Percentiles rank a stretch among this genome's conserved stretches.
Conservation (phyloP, 2,888 invertebrate species). For the Hedychridium roseum region DNA sequence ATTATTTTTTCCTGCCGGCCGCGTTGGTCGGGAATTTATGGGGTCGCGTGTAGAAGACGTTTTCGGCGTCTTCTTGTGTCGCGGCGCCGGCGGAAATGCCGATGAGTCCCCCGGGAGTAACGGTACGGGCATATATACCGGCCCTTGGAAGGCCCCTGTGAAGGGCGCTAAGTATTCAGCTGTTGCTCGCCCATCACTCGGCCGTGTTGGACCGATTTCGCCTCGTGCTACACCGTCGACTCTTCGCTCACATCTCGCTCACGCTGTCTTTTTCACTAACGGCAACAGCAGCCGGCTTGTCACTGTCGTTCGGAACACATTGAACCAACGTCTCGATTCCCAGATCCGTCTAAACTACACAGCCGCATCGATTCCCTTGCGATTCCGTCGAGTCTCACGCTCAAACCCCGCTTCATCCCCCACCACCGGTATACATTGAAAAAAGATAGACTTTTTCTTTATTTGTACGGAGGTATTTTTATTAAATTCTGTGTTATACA, state of each 20-base stretch:
- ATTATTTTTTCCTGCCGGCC: too few relatives aligned
- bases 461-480: too few relatives aligned
- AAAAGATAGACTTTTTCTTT: too few relatives aligned
- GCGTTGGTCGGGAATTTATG: too few relatives aligned
- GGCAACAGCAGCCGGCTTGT: conserved; percentile 9
- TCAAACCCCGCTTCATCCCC: not conserved
- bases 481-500: too few relatives aligned
- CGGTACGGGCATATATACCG: too few relatives aligned
- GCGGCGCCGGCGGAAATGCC: conserved; percentile 47
- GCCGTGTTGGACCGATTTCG: conserved; percentile 13
- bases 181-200: conserved; percentile 47
- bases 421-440: not conserved
- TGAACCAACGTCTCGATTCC: conserved; percentile 23
- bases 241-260: too few relatives aligned
- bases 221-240: not conserved
- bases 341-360: conserved; percentile 4
- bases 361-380: not conserved
- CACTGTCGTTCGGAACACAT: conserved; percentile 25
- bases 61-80: conserved; percentile 15
- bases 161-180: conserved; percentile 56
- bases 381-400: not conserved
- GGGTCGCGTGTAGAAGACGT: too few relatives aligned
- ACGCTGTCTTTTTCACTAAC: too few relatives aligned
- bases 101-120: conserved; percentile 44
- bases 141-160: too few relatives aligned